phyloP scores from a whole-genome alignment of 2,888 invertebrate species.

The Habrosyne pyritoides region DNA sequence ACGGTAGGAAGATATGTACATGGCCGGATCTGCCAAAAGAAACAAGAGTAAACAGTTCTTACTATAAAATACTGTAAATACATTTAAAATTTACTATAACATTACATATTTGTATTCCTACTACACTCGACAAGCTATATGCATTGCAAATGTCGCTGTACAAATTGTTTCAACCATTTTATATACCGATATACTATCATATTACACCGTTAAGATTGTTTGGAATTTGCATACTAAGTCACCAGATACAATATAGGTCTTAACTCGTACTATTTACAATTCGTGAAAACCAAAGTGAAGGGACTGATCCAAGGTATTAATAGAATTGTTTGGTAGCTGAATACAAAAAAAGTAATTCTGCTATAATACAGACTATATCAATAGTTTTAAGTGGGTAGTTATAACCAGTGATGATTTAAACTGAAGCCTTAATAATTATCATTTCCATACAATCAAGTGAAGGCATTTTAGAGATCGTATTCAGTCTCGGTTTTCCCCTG shows the following conservation, averaged over 20 bases:
- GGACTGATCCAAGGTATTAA: constrained; percentile 20
- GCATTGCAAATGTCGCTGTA: not conserved
- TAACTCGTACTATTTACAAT: constrained; percentile 16
- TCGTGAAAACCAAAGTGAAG: constrained; percentile 45
- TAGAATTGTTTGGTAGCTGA: not conserved
- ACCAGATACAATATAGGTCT: constrained; percentile 14
- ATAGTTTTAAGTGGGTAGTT: not conserved
- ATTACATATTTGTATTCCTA: not conserved
- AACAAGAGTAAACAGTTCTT: no score
- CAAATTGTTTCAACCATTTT: not conserved
- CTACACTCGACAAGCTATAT: not conserved
- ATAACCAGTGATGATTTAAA: not conserved
- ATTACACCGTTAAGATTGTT: constrained; percentile 1
- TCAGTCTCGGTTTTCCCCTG: constrained; percentile 61
- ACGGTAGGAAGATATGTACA: no score
- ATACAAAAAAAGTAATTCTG: not conserved
- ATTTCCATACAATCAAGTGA: constrained; percentile 6
- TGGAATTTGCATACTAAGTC: constrained; percentile 11
- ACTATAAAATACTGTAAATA: no score
- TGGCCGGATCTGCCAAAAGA: no score
- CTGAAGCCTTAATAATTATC: not conserved
- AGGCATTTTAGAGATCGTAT: constrained; percentile 8
- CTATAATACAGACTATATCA: not conserved
- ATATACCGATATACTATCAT: not conserved
- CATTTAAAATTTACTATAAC: no score